Percentiles rank a stretch among this genome's conserved stretches.
These are phyloP conservation scores for Diarsia rubi DNA, from an alignment of 2,888 invertebrate genomes.

Conservation along the genomic window DNA sequence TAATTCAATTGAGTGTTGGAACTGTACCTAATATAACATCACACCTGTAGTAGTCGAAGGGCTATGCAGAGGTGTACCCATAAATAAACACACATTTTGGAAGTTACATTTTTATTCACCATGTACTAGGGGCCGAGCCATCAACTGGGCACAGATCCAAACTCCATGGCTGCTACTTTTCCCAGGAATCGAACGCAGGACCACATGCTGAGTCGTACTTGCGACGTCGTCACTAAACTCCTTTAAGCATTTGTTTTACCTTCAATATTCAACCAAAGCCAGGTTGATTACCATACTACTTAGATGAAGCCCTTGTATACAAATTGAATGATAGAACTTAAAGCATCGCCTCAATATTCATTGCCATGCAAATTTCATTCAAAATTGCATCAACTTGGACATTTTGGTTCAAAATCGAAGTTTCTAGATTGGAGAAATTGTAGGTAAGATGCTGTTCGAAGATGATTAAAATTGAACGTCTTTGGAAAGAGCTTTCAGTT, in stretches of 20 bases:
- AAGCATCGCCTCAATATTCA: conserved; percentile 37
- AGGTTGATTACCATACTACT: conserved; percentile 21
- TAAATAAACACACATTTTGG: too few relatives aligned
- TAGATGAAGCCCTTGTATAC: conserved; percentile 20
- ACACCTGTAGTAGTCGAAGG: too few relatives aligned
- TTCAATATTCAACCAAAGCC: neutral
- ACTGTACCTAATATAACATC: neutral
- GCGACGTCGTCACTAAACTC: neutral
- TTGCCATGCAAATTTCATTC: conserved; percentile 39
- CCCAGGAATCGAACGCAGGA: too few relatives aligned
- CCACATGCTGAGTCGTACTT: too few relatives aligned
- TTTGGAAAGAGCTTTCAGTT: conserved; percentile 22
- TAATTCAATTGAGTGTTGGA: conserved; percentile 15
- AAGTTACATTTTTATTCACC: too few relatives aligned
- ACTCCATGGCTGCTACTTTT: too few relatives aligned
- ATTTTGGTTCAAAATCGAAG: conserved; percentile 37
- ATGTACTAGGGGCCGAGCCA: too few relatives aligned
- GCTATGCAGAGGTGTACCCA: too few relatives aligned
- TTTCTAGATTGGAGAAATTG: conserved; percentile 17
- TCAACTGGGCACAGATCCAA: too few relatives aligned
- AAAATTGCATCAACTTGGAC: conserved; percentile 22
- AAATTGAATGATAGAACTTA: conserved; percentile 33
- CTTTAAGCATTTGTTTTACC: neutral
- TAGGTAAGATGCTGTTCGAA: neutral
- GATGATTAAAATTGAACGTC: conserved; percentile 21